These are phyloP conservation scores for Laothoe populi DNA, from an alignment of 2,888 invertebrate species.

Conservation along the genomic window DNA sequence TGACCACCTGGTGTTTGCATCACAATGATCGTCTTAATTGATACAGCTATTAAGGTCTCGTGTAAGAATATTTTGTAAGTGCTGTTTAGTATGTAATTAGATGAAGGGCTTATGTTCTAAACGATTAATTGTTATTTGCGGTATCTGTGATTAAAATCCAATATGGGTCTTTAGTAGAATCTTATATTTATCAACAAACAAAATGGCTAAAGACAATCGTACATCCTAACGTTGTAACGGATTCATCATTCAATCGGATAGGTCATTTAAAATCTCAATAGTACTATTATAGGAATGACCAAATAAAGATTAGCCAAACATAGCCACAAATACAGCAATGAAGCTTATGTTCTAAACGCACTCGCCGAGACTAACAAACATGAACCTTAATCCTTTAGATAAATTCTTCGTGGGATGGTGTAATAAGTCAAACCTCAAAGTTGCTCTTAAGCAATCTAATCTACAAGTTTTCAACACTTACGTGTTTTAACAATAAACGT, in stretches of 20 bases:
- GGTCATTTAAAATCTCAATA: no score
- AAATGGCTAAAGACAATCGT: no score
- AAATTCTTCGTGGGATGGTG: neutral
- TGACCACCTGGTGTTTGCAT: slow-evolving; percentile 69
- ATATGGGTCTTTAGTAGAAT: no score
- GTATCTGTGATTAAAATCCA: no score
- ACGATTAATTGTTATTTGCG: no score
- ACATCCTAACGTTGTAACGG: no score
- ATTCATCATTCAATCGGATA: no score
- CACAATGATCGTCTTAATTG: slow-evolving; percentile 67
- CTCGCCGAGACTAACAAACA: no score
- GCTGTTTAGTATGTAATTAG: neutral
- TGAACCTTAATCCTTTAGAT: neutral
- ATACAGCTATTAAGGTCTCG: slow-evolving; percentile 52
- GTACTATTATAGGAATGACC: neutral
- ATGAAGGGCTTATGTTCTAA: slow-evolving; percentile 2
- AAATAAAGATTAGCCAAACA: no score
- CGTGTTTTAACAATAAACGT: neutral
- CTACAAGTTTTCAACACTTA: neutral
- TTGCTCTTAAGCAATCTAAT: neutral
- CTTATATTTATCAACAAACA: no score
- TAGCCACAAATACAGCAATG: no score
- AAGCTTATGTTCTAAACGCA: no score
- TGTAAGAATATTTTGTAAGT: slow-evolving; percentile 39
- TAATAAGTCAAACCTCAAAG: neutral